These are phyloP conservation scores for Potorous gilbertii DNA, from an alignment of 2,797 vertebrate species.

Conservation along the genomic window DNA sequence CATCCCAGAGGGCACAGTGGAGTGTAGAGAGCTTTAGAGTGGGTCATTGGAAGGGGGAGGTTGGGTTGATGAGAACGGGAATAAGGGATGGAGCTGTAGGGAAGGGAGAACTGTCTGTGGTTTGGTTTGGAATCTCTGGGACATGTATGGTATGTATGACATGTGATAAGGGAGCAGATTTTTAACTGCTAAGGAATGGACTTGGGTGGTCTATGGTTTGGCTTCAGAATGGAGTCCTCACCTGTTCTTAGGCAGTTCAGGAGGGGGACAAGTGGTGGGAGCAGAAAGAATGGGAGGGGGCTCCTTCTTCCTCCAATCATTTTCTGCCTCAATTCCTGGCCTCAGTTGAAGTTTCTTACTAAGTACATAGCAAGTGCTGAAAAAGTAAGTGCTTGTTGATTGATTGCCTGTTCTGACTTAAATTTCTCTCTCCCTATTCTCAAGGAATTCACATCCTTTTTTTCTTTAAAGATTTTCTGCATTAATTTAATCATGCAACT, in stretches of 20 bases:
- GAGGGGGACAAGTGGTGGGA: neutral
- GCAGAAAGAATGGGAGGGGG: neutral
- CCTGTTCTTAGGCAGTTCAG: neutral
- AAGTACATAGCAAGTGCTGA: neutral
- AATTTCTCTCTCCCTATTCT: neutral
- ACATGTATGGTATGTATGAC: neutral
- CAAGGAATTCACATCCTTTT: neutral
- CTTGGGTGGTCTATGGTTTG: neutral
- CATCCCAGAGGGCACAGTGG: neutral
- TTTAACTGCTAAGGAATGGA: neutral
- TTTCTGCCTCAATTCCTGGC: neutral
- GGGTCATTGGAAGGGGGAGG: neutral
- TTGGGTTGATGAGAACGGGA: neutral
- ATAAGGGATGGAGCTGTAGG: neutral
- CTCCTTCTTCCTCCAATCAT: neutral
- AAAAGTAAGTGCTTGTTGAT: neutral
- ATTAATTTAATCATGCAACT: slow-evolving; percentile 99
- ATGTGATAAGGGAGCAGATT: neutral
- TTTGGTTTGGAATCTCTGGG: neutral
- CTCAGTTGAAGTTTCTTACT: neutral
- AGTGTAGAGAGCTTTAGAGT: neutral
- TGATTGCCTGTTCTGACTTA: neutral
- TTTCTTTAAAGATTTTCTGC: slow-evolving; percentile 80
- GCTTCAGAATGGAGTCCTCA: neutral
- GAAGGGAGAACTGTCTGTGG: neutral